Evolutionary conservation across 2,797 vertebrate genomes (phyloP), one percentile per base, ranked within the genome.

Genomic region (Crocodylus rhombifer): DNA sequence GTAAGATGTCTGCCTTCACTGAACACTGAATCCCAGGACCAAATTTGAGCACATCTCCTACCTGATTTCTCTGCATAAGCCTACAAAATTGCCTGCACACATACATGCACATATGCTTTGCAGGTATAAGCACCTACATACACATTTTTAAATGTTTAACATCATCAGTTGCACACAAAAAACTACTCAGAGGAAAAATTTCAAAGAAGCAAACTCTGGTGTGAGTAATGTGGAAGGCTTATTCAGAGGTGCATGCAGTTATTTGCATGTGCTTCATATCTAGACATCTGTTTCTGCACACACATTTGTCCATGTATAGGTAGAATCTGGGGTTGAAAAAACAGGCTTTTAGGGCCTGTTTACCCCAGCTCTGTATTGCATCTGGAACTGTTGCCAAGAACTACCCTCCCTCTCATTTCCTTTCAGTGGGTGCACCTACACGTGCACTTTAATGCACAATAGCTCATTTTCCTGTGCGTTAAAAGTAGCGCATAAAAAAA

Each of bases 271-370:
- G 86, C 88, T 33, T 36, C 5, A 9, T 58, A 74, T 6, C 18
- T 13, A 65, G 57, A 33, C 8, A 1, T 92, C 3, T 60, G 63
- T 88, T 83, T 88, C 26, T 65, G 36, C 78, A 82, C 13, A 9
- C 33, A 33, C 10, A 17, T 90, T 20, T 63, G 3, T 16, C 1
- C 0, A 58, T 36, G 15, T 5, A 7, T 0, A 0, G 63, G 20
- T 5, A 69, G 36, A 51, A 83, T 36, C 77, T 76, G 0, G 1
- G 23, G 14, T 36, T 82, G 55, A 55, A 89, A 42, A 57, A 79
- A 28, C 36, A 85, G 60, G 58, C 60, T 5, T 13, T 60, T 60
- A 61, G 5, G 42, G 42, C 42, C 8, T 42, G 42, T 42, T 42
- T 42, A 7, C 42, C 36, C 42, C 42, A 42, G 42, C 42, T 42